Conservation (phyloP, 2,113 vertebrate genomes). For the Eublepharis macularius region DNA sequence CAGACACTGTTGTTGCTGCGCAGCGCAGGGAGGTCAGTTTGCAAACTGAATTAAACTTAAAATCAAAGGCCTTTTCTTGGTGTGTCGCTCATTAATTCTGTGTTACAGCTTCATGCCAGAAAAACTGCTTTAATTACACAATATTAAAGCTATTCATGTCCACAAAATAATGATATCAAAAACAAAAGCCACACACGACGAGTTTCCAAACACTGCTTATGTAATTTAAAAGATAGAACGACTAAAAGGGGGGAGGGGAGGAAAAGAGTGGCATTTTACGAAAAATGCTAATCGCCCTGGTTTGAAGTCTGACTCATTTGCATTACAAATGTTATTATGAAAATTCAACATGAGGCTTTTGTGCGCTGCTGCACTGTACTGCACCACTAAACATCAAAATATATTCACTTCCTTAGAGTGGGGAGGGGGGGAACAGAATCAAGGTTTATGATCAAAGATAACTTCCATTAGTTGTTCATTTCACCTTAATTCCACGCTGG, state of each 20-base stretch:
- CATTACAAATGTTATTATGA: slow-evolving; percentile 88
- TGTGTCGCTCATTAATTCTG: slow-evolving; percentile 78
- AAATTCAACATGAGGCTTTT: slow-evolving; percentile 76
- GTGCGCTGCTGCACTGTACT: slow-evolving; percentile 70
- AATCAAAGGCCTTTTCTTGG: slow-evolving; percentile 72
- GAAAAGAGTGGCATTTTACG: slow-evolving; percentile 73
- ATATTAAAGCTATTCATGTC: slow-evolving; percentile 73
- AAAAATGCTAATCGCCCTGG: slow-evolving; percentile 86
- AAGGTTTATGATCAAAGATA: slow-evolving; percentile 81
- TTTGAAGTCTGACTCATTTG: slow-evolving; percentile 88
- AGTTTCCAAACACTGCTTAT: slow-evolving; percentile 62
- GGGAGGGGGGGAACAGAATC: slow-evolving; percentile 49
- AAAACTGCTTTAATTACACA: slow-evolving; percentile 74
- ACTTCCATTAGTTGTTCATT: slow-evolving; percentile 80
- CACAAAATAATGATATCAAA: slow-evolving; percentile 74
- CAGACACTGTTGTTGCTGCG: too few relatives aligned
- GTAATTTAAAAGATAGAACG: slow-evolving; percentile 58
- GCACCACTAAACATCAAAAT: slow-evolving; percentile 75
- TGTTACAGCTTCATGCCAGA: slow-evolving; percentile 62
- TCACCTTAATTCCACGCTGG: slow-evolving; percentile 78
- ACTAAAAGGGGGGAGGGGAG: slow-evolving; percentile 61
- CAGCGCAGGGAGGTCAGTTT: slow-evolving; percentile 68
- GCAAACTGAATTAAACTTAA: slow-evolving; percentile 71
- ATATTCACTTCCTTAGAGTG: slow-evolving; percentile 69
- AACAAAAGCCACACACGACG: slow-evolving; percentile 69